Base-by-base conservation (phyloP, 2,797 vertebrate species). In the Sebastes kiyomatsui region DNA sequence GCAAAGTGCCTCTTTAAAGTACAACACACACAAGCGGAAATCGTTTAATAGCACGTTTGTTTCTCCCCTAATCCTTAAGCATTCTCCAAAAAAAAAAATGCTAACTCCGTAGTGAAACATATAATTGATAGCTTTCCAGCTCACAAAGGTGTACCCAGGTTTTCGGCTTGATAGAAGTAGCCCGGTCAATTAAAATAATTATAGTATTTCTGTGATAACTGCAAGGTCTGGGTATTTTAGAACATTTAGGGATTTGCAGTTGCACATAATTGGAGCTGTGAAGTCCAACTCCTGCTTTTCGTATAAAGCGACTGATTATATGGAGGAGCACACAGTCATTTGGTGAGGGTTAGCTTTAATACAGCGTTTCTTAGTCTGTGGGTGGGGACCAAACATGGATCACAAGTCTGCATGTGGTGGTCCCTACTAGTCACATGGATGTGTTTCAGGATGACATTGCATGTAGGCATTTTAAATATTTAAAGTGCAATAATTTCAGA, bases 21-120 rank as follows among this genome's bases (percentile, higher is more conserved):
- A 80, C 81, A 80, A 83, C 49, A 85, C 83, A 89, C 87, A 92
- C 66, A 81, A 83, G 78, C 86, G 87, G 90, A 95, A 94, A 93
- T 93, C 93, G 62, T 91, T 90, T 93, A 95, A 94, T 96, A 88
- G 93, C 75, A 90, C 49, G 86, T 95, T 93, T 88, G 92, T 92
- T 86, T 90, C 77, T 66, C 62, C 80, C 83, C 22, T 96, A 94
- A 95, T 95, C 91, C 95, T 88, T 61, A 59, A 87, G 72, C 93
- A 93, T 91, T 94, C 87, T 93, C 70, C 61, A 49, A 72, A 91
- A 92, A 95, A 65, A 79, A 92, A 93, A 95, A 88, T 85, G 77
- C 86, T 92, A 87, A 84, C 82, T 90, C 88, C 66, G 20, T 91
- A 93, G 89, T 87, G 91, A 90, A 89, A 86, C 83, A 86, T 89